Conservation (phyloP, 2,888 invertebrate species). For the Scotopteryx bipunctaria region DNA sequence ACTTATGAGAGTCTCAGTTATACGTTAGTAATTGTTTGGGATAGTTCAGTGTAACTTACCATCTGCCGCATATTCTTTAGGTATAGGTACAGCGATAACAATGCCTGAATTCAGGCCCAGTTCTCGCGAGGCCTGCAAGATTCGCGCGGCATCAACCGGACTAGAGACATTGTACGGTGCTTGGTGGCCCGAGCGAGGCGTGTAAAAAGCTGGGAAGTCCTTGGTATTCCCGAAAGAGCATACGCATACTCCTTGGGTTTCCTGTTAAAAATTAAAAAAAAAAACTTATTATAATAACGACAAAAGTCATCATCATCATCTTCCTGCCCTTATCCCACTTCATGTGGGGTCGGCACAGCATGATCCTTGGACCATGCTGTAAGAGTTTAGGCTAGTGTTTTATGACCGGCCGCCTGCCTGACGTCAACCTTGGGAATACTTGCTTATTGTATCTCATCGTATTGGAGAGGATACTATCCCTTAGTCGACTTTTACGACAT, state of each 20-base stretch:
- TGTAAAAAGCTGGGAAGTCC: conserved; percentile 97
- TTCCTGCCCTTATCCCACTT: too few species aligned
- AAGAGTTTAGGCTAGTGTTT: too few species aligned
- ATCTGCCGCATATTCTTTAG: conserved; percentile 86
- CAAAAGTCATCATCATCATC: too few species aligned
- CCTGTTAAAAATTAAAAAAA: conserved; percentile 79
- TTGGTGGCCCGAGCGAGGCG: conserved; percentile 87
- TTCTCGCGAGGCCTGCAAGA: conserved; percentile 83
- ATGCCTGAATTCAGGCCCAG: conserved; percentile 87
- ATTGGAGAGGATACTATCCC: too few species aligned
- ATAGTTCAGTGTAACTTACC: conserved; percentile 48
- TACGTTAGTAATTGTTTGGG: too few species aligned
- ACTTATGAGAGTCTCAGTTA: neutral
- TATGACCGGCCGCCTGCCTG: too few species aligned
- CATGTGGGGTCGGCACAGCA: too few species aligned
- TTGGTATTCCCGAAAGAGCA: conserved; percentile 87
- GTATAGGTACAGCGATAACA: conserved; percentile 96
- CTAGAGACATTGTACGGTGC: conserved; percentile 88
- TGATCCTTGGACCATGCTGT: too few species aligned
- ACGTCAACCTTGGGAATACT: too few species aligned
- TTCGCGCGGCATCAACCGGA: conserved; percentile 87
- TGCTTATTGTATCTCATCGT: too few species aligned
- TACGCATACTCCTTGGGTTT: conserved; percentile 97
- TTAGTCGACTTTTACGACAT: too few species aligned
- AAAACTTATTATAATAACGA: conserved; percentile 7